Conservation (phyloP, 1,140 invertebrate genomes). For the Oscheius sp. region DNA sequence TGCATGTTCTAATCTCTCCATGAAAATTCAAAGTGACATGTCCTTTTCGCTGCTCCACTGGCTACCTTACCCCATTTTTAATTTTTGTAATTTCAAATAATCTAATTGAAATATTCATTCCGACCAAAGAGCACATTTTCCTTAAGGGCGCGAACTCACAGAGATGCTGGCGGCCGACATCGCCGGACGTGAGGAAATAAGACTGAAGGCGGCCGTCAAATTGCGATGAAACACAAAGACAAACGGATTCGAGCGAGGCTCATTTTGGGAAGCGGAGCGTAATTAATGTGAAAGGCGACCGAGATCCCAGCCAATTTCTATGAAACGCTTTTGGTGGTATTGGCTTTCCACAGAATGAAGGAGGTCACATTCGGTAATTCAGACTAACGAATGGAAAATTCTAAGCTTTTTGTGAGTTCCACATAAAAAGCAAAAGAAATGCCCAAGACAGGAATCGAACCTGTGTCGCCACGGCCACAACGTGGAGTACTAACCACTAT, state of each 20-base stretch:
- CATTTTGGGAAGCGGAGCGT: not conserved
- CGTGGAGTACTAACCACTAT: too few relatives aligned
- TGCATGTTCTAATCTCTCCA: too few relatives aligned
- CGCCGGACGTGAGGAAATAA: not conserved
- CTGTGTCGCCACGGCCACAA: not conserved
- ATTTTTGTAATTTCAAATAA: not conserved
- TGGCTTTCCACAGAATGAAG: not conserved
- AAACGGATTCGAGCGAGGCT: not conserved
- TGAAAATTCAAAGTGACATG: not conserved
- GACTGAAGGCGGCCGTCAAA: not conserved
- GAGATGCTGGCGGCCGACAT: slow-evolving; percentile 5
- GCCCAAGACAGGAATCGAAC: not conserved
- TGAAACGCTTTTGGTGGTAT: not conserved
- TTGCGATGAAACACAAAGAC: not conserved
- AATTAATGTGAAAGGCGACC: not conserved
- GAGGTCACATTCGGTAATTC: not conserved
- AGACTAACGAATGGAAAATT: not conserved
- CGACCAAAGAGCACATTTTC: too few relatives aligned
- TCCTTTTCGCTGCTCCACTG: not conserved
- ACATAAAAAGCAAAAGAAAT: not conserved
- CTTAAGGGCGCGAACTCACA: too few relatives aligned
- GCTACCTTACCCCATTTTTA: not conserved
- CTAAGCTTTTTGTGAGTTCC: not conserved
- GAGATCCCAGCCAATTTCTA: not conserved
- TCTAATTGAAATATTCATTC: too few relatives aligned